Evolutionary conservation across 92 coral and sea anemone species (phyloP).

Genomic region (Phenganax stokvisi): DNA sequence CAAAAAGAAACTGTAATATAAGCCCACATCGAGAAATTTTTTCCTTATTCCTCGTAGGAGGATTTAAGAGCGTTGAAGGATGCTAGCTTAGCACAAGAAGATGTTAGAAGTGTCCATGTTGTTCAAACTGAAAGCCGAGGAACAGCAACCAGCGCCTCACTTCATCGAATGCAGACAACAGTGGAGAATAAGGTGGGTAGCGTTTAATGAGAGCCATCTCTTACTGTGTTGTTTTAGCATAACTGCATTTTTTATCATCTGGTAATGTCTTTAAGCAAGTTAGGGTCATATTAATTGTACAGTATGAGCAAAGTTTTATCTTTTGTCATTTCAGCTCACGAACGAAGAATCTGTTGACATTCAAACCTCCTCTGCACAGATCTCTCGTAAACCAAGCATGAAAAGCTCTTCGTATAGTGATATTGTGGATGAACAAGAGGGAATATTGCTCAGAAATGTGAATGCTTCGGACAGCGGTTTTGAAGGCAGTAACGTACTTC

Average conservation of each 20-base stretch:
- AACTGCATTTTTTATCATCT: no score
- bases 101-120: neutral
- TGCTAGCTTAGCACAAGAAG: slow-evolving; percentile 2
- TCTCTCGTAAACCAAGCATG: slow-evolving; percentile 1
- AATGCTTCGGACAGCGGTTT: slow-evolving; percentile 93
- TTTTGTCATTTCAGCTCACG: slow-evolving; percentile 29
- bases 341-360: slow-evolving; percentile 58
- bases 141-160: slow-evolving; percentile 20
- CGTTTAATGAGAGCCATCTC: neutral
- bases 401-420: slow-evolving; percentile 55
- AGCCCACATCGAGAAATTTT: neutral
- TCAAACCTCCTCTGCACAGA: slow-evolving; percentile 66
- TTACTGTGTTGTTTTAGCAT: neutral
- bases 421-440: slow-evolving; percentile 39
- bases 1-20: neutral
- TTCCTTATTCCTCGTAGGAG: slow-evolving; percentile 47
- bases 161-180: neutral
- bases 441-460: slow-evolving; percentile 8
- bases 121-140: slow-evolving; percentile 24
- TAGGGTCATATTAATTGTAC: no score
- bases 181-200: neutral
- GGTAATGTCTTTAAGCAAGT: no score
- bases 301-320: neutral
- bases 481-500: slow-evolving; percentile 54
- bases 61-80: slow-evolving; percentile 36